phyloP scores from a whole-genome alignment of 1,140 invertebrate species.

The Hycleus cichorii region DNA sequence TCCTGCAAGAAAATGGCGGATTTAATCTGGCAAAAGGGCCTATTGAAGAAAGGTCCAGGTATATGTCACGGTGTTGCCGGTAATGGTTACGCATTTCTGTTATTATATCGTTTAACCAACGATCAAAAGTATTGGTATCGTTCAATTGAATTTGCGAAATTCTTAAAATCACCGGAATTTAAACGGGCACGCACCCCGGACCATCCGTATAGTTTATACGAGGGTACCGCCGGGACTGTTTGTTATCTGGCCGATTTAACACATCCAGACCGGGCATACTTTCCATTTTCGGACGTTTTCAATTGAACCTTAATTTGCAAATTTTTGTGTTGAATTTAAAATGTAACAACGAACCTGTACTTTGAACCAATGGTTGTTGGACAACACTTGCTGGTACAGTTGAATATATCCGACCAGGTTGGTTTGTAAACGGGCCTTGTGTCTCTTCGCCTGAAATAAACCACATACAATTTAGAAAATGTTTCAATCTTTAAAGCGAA shows the following conservation, averaged over 20 bases:
- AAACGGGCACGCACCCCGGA: conserved; percentile 67
- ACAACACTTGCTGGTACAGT: too few relatives aligned
- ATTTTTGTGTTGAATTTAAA: too few relatives aligned
- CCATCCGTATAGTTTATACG: conserved; percentile 73
- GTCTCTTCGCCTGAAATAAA: too few relatives aligned
- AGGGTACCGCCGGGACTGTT: conserved; percentile 77
- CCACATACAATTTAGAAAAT: too few relatives aligned
- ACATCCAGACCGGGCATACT: conserved; percentile 64
- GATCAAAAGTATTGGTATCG: conserved; percentile 65
- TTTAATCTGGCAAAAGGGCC: conserved; percentile 69
- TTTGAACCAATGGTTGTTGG: too few relatives aligned
- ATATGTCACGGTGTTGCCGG: conserved; percentile 83
- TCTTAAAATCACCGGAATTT: conserved; percentile 63
- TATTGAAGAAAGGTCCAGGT: conserved; percentile 73
- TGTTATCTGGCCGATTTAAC: conserved; percentile 75
- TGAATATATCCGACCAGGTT: too few relatives aligned
- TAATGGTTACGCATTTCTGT: conserved; percentile 76
- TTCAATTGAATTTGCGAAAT: conserved; percentile 69
- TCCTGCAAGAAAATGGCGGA: conserved; percentile 64
- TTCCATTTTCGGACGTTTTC: conserved; percentile 81
- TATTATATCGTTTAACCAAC: conserved; percentile 68
- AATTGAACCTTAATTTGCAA: too few relatives aligned
- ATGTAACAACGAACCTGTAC: too few relatives aligned
- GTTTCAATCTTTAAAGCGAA: too few relatives aligned
- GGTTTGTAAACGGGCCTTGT: too few relatives aligned